phyloP scores from a whole-genome alignment of 2,113 vertebrate genomes.

The Ploceus nigricollis region DNA sequence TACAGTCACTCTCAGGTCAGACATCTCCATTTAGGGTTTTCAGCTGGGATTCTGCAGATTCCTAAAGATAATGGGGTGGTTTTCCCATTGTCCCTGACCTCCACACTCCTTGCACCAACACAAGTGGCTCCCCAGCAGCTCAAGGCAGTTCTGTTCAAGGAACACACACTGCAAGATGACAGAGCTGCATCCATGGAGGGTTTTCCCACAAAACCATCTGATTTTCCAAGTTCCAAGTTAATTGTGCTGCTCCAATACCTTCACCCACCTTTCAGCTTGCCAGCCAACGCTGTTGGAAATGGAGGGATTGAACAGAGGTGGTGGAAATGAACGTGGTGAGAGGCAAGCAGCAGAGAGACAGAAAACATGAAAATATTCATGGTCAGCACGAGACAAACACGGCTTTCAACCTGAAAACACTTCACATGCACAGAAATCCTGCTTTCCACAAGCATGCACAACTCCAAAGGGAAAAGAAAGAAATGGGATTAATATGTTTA shows the following conservation, averaged over 20 bases:
- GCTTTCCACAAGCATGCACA: background rate
- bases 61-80: background rate
- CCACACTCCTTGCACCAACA: background rate
- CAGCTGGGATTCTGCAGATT: background rate
- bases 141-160: background rate
- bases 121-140: background rate
- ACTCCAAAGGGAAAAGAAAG: background rate
- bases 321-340: slow-evolving; percentile 24
- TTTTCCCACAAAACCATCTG: background rate
- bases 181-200: background rate
- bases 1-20: background rate
- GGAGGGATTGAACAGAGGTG: slow-evolving; percentile 29
- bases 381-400: background rate
- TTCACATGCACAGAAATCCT: background rate
- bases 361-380: slow-evolving; percentile 16
- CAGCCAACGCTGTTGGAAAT: slow-evolving; percentile 45
- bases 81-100: background rate
- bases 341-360: slow-evolving; percentile 20
- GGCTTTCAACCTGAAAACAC: background rate
- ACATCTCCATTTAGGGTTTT: background rate
- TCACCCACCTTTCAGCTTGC: slow-evolving; percentile 75
- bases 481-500: background rate
- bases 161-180: background rate
- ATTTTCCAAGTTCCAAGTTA: background rate
- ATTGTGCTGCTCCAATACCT: background rate